Evolutionary conservation across 2,113 vertebrate genomes (phyloP).

Genomic region (Panthera uncia): DNA sequence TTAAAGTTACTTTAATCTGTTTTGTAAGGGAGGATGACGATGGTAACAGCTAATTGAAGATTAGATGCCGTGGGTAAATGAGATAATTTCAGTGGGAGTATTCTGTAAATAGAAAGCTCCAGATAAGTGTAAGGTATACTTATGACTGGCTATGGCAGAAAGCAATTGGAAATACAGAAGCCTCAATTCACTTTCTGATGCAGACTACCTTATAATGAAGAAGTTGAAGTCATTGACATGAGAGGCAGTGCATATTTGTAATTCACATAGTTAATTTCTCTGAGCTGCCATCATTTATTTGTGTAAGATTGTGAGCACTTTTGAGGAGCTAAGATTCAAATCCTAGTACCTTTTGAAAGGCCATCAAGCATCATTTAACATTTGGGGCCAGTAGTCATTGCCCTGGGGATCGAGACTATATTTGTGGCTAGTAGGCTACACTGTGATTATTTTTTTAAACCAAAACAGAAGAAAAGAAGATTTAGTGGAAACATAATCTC

Average conservation of each 20-base stretch:
- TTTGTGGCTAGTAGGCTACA: background rate
- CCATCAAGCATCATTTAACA: background rate
- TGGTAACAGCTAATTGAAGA: background rate
- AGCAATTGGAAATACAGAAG: background rate
- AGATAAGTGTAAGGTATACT: background rate
- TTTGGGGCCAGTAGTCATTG: background rate
- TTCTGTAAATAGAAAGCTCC: conserved; percentile 42
- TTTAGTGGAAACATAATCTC: conserved; percentile 3
- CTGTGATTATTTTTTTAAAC: background rate
- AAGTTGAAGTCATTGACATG: background rate
- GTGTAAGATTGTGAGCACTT: conserved; percentile 18
- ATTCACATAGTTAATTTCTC: background rate
- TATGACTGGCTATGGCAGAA: background rate
- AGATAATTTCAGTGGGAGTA: background rate
- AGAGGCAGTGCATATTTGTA: background rate
- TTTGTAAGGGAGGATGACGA: background rate
- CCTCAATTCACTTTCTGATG: conserved; percentile 37
- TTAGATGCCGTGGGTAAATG: background rate
- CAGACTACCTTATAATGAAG: background rate
- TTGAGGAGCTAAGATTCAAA: conserved; percentile 27
- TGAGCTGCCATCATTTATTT: conserved; percentile 19
- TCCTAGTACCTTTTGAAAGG: background rate
- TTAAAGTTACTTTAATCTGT: background rate
- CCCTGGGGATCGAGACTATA: background rate
- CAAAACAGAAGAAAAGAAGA: conserved; percentile 27